Evolutionary conservation across 2,888 invertebrate genomes (phyloP), one percentile per base, ranked within the genome.

Genomic region (Branchinecta sandiegonensis): DNA sequence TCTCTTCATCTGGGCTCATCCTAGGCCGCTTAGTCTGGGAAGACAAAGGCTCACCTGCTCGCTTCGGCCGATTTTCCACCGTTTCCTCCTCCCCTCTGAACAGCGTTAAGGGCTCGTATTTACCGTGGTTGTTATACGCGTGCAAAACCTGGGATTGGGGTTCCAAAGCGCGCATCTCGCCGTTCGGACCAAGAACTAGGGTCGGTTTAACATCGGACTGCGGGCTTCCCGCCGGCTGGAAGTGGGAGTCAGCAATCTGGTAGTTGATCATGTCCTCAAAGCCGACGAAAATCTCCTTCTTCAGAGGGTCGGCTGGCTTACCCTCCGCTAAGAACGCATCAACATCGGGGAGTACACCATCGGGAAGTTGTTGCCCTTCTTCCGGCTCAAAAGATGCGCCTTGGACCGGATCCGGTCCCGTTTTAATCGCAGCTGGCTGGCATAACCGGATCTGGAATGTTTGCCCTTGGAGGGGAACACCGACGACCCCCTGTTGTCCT

Each of bases 261-360:
- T 56, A 56, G 23, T 56, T 56, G 63, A 56, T 56, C 63, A 56
- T 56, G 63, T 56, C 63, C 10, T 56, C 63, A 56, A 56, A 56
- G 23, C 63, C 63, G 23, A 56, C 63, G 10, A 56, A 56, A n/a
- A 56, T 23, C 23, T 56, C 63, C n/a, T 56, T 56, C 23, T 56
- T 56, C 8, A 56, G 14, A 56, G 23, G 14, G 14, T 56, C 11
- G n/a, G 63, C n/a, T 17, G 63, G 23, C 23, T 56, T 56, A 17
- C 63, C 63, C 23, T 56, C 63, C n/a, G 63, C 63, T 17, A 56
- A 23, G 23, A 56, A 56, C 14, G 63, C 63, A 23, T 56, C 63
- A 10, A 56, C 63, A 56, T 56, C 63, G 23, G 63, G 63, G 12
- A 56, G 63, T 56, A 56, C 63, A 56, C 63, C 63, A 8, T 56